These are phyloP conservation scores for Deroplatys truncata DNA, from an alignment of 2,888 invertebrate genomes.

Conservation along the genomic window DNA sequence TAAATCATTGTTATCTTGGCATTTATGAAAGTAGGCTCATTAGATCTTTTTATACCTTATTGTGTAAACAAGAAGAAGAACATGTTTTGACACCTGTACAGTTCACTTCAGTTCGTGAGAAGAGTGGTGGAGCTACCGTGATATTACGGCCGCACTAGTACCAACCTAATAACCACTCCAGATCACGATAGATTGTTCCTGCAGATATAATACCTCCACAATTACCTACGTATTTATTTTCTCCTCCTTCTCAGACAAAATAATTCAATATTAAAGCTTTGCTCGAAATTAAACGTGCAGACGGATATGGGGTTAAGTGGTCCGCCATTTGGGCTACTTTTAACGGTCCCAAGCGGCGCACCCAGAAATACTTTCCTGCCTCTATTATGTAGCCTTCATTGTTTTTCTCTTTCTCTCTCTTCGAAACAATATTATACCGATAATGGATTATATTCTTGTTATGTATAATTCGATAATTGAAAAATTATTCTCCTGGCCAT, in stretches of 20 bases:
- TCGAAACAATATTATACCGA: not conserved
- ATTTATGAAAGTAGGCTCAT: not conserved
- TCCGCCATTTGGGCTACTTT: not conserved
- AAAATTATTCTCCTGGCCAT: not conserved
- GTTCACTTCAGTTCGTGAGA: not conserved
- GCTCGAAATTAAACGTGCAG: not conserved
- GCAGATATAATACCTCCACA: not conserved
- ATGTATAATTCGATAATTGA: not conserved
- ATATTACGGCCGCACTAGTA: not conserved
- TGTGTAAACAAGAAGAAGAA: not conserved
- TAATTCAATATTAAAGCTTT: conserved; percentile 2
- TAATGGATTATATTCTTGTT: not conserved
- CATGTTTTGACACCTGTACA: not conserved
- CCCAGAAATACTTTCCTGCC: not conserved
- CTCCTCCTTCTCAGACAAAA: not conserved
- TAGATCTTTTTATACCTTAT: not conserved
- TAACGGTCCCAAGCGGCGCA: not conserved
- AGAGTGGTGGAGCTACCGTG: not conserved
- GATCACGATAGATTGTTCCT: not conserved
- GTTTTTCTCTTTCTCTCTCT: not conserved
- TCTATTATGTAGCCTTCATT: not conserved
- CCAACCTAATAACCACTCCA: not conserved
- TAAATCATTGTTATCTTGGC: not conserved
- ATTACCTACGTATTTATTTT: not conserved
- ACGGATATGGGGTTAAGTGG: not conserved